phyloP scores from a whole-genome alignment of 2,113 vertebrate species.

The Otus sunia region DNA sequence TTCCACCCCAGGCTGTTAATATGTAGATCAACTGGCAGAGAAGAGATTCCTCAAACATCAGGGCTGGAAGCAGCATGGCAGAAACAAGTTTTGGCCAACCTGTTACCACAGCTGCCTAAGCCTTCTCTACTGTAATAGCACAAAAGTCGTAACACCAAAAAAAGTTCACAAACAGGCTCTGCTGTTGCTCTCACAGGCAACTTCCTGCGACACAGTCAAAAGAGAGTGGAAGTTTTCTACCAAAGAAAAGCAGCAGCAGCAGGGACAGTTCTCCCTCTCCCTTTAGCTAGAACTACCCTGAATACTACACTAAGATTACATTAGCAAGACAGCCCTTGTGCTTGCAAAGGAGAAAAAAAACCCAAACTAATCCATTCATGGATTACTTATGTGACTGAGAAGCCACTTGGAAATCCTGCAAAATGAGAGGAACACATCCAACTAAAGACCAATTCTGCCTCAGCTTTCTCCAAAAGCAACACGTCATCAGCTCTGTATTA shows the following conservation, averaged over 20 bases:
- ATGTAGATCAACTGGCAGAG: not conserved
- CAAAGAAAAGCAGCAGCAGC: not conserved
- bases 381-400: not conserved
- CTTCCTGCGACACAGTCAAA: not conserved
- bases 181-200: not conserved
- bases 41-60: not conserved
- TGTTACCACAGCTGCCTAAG: not conserved
- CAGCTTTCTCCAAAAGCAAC: not conserved
- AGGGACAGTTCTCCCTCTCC: accelerated
- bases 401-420: not conserved
- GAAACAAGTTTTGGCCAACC: not conserved
- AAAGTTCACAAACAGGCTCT: accelerated
- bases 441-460: not conserved
- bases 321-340: not conserved
- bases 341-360: not conserved
- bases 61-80: not conserved
- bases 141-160: not conserved
- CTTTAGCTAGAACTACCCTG: not conserved
- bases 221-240: too few relatives aligned
- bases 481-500: not conserved
- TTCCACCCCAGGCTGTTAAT: not conserved
- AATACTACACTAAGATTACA: not conserved
- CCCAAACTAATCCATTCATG: not conserved
- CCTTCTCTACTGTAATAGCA: not conserved
- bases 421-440: not conserved